Evolutionary conservation across 1,140 invertebrate genomes (phyloP), one percentile per base, ranked within the genome.

Genomic region (Pseudomyrmex gracilis): DNA sequence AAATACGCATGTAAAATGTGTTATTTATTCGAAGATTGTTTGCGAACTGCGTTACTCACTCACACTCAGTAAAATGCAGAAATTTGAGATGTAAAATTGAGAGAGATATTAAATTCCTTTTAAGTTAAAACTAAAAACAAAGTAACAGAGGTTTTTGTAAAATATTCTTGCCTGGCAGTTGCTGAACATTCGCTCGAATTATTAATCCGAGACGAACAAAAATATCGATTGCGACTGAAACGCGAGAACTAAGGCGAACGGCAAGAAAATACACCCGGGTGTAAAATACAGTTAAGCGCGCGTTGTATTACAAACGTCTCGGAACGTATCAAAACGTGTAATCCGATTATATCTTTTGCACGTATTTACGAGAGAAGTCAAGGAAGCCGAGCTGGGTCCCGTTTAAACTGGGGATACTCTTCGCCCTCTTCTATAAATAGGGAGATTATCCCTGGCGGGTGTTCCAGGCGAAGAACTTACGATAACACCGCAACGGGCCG

Each of bases 351-450:
- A 80, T 60, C 53, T 55, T 71, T 80, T 43, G 53, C 76, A 20
- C 43, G 66, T 71, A 71, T 61, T 64, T 76, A 58, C 70, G 57
- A 82, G 70, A n/a, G 15, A 76, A 82, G 71, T 82, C 60, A 82
- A 73, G 80, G 45, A 74, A 82, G 60, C 24, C 58, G 49, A 73
- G 70, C 47, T 15, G 24, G 24, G 8, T 74, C 17, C 34, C 49
- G 70, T 82, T 82, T 80, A 80, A 80, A 70, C 76, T 34, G 53
- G 15, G 22, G 45, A 80, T 80, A 80, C 67, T 34, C 34, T 70
- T 80, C n/a, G 76, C 66, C 47, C 76, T 70, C 76, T 80, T 80
- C 76, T 71, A 80, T 80, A 80, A 80, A 80, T 70, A 80, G 76
- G 66, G 55, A 80, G 76, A 80, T 80, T 80, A 80, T 67, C 53